Evolutionary conservation across 2,113 vertebrate genomes (phyloP), one percentile per base, ranked within the genome.

Genomic region (Otus sunia): DNA sequence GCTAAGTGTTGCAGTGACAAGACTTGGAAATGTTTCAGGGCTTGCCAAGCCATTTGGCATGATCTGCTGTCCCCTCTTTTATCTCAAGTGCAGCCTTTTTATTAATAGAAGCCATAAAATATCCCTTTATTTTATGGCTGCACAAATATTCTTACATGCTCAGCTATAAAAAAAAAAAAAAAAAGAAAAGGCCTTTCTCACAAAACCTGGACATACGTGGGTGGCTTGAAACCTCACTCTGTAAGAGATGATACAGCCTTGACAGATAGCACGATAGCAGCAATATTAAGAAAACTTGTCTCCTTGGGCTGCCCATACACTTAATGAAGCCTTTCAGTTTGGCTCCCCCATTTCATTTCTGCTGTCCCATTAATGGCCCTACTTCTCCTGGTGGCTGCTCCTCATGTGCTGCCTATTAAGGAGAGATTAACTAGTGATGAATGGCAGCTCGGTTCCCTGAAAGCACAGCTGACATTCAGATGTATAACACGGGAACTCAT

Each of bases 11-110:
- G 39, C 49, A 36, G 26, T 37, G 69, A 56, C 83, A 73, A 89
- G 64, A 15, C 36, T 36, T 74, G 39, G 49, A 95, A 89, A 78
- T 32, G 68, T 76, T 32, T 87, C 43, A 27, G 73, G 83, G 80
- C 45, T 85, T 91, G 96, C 91, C 88, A 94, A 94, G 53, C 29
- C 66, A 89, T 94, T 95, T 97, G 94, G 88, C 95, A 94, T 32
- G 5, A 1, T 71, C 25, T 53, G 32, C 88, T 37, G 10, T 64
- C 56, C 77, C 72, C 64, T 68, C 64, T 94, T 94, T 94, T 79
- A 75, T 78, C 83, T 87, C 73, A 53, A 92, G 76, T 79, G 52
- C 80, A 94, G 43, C 62, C 62, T 76, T 93, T 91, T 90, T 94
- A 76, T 79, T 96, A 87, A 87, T 64, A 75, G 37, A 56, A 22